Evolutionary conservation across 2,888 invertebrate species (phyloP).

Genomic region (Clistopyga incitator): DNA sequence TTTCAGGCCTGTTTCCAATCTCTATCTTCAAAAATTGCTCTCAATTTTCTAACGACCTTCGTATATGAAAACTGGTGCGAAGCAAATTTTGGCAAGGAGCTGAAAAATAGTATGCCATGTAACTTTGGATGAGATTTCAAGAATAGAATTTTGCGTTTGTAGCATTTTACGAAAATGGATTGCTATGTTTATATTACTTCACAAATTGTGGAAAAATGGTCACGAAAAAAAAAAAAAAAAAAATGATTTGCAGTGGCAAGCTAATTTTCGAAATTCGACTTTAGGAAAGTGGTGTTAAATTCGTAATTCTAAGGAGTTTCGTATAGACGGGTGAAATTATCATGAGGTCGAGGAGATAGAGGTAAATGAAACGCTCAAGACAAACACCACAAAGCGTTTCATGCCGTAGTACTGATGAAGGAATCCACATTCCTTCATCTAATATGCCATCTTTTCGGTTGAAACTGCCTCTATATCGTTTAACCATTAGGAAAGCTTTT

Average conservation of each 20-base stretch:
- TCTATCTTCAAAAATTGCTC: too few species aligned
- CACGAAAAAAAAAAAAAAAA: too few species aligned
- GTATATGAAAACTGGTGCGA: too few species aligned
- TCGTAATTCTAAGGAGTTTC: conserved; percentile 50
- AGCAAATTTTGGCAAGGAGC: too few species aligned
- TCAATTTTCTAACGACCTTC: too few species aligned
- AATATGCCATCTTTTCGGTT: conserved; percentile 31
- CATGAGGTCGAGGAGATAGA: conserved; percentile 8
- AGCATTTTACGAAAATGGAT: not conserved
- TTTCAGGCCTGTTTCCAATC: not conserved
- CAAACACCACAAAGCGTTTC: conserved; percentile 24
- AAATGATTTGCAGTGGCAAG: too few species aligned
- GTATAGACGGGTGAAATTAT: conserved; percentile 12
- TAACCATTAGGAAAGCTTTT: not conserved
- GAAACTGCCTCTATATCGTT: conserved; percentile 18
- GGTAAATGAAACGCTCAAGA: not conserved
- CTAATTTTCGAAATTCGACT: too few species aligned
- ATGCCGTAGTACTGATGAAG: not conserved
- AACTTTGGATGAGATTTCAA: too few species aligned
- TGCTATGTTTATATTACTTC: not conserved
- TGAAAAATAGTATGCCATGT: too few species aligned
- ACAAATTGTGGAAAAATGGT: not conserved
- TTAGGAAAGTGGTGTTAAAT: conserved; percentile 68
- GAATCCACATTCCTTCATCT: conserved; percentile 5
- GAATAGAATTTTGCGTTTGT: too few species aligned